phyloP scores from a whole-genome alignment of 2,888 invertebrate species.

The Fragum sueziense region DNA sequence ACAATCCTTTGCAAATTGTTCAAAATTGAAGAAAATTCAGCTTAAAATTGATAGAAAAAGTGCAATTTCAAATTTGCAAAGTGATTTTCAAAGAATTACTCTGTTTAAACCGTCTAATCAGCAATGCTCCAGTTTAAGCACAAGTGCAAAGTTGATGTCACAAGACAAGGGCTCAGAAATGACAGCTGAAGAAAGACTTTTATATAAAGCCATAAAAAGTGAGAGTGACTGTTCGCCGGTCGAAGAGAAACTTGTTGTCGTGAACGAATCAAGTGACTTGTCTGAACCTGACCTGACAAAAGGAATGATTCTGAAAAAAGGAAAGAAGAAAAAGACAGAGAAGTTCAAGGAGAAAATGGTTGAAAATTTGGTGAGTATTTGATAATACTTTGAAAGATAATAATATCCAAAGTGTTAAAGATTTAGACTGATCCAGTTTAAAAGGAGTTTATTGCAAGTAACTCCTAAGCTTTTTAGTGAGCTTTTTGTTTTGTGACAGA shows the following conservation, averaged over 20 bases:
- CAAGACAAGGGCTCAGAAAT: background rate
- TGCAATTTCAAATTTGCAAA: background rate
- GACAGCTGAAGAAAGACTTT: constrained; percentile 2
- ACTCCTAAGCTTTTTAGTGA: too few species aligned
- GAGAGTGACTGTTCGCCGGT: constrained; percentile 1
- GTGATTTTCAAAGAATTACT: background rate
- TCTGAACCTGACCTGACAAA: background rate
- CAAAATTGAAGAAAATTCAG: background rate
- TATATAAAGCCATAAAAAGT: constrained; percentile 4
- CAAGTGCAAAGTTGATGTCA: too few species aligned
- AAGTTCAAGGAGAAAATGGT: constrained; percentile 18
- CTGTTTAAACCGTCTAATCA: background rate
- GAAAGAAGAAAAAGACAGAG: constrained; percentile 12
- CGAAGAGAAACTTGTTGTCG: background rate
- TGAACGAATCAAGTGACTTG: background rate
- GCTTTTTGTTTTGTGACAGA: too few species aligned
- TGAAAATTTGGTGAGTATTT: constrained; percentile 4
- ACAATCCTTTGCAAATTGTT: background rate
- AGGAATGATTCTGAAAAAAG: background rate
- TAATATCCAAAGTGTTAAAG: too few species aligned
- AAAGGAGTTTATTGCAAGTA: too few species aligned
- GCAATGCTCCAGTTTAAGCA: background rate
- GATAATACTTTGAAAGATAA: too few species aligned
- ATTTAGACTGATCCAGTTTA: too few species aligned
- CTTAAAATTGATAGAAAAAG: background rate